A percentile compares a stretch with the other conserved stretches of the same genome.
Evolutionary conservation across 2,113 vertebrate species (phyloP).

Genomic region (Vidua chalybeata): DNA sequence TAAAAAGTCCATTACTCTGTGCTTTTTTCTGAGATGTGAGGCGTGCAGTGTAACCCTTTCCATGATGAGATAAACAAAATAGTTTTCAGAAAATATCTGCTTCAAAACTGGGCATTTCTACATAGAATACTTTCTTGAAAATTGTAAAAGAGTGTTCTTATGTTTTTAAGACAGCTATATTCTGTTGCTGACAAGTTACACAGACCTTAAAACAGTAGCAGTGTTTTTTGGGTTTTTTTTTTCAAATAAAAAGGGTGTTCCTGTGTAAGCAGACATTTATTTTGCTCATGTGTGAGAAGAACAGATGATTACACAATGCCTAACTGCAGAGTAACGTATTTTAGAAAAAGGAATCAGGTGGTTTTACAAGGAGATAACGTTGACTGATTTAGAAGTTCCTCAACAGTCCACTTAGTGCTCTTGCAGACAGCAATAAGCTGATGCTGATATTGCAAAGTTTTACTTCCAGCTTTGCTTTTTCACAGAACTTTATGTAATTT

Average conservation of each 20-base stretch:
- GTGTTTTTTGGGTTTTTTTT: background rate
- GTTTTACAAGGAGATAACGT: background rate
- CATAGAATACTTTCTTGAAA: background rate
- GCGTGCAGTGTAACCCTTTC: background rate
- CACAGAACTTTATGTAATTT: background rate
- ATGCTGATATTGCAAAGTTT: background rate
- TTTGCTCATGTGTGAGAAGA: background rate
- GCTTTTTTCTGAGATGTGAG: background rate
- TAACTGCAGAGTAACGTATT: background rate
- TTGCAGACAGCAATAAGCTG: background rate
- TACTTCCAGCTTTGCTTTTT: background rate
- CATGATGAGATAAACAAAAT: background rate
- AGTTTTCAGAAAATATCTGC: background rate
- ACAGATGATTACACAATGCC: background rate
- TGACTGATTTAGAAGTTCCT: background rate
- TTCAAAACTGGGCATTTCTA: background rate
- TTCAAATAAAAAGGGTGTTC: background rate
- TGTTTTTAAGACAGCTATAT: background rate
- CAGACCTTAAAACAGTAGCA: background rate
- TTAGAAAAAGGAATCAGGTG: background rate
- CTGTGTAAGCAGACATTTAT: background rate
- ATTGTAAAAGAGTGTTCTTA: background rate
- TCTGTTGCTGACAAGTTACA: background rate
- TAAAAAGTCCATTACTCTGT: background rate
- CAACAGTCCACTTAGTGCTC: background rate